These are phyloP conservation scores for Agrotis clavis DNA, from an alignment of 2,888 invertebrate species.

Conservation along the genomic window DNA sequence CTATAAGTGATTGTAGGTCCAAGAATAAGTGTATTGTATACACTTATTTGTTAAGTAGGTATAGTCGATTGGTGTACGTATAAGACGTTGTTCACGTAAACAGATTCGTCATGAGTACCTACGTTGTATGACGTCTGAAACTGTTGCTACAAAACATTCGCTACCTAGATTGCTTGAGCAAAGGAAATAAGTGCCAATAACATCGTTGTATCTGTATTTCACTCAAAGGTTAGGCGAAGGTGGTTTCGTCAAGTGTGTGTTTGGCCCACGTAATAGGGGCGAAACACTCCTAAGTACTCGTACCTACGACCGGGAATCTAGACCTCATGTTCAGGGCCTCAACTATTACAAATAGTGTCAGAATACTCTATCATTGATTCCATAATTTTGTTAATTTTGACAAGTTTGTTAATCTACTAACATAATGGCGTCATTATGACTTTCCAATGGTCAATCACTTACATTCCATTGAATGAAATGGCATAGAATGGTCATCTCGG, in stretches of 20 bases:
- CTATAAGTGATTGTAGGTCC: background rate
- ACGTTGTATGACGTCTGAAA: background rate
- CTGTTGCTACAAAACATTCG: background rate
- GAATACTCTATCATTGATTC: too few species aligned
- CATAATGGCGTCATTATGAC: too few species aligned
- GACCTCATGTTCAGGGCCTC: too few species aligned
- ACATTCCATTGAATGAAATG: too few species aligned
- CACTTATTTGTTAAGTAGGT: slow-evolving; percentile 5
- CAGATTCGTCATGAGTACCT: slow-evolving; percentile 2
- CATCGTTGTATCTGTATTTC: background rate
- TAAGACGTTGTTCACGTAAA: background rate
- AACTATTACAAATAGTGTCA: too few species aligned
- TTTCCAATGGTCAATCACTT: too few species aligned
- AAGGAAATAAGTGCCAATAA: background rate
- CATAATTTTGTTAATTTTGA: too few species aligned
- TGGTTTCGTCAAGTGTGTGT: background rate
- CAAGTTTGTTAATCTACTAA: too few species aligned
- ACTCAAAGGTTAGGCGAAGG: too few species aligned
- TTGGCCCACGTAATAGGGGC: background rate
- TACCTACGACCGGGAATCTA: too few species aligned
- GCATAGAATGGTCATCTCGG: too few species aligned
- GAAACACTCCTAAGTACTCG: too few species aligned
- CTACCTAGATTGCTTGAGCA: background rate
- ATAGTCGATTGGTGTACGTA: background rate
- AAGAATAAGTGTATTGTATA: background rate